Base-by-base conservation (phyloP, 2,113 vertebrate species). In the Oophaga pumilio region DNA sequence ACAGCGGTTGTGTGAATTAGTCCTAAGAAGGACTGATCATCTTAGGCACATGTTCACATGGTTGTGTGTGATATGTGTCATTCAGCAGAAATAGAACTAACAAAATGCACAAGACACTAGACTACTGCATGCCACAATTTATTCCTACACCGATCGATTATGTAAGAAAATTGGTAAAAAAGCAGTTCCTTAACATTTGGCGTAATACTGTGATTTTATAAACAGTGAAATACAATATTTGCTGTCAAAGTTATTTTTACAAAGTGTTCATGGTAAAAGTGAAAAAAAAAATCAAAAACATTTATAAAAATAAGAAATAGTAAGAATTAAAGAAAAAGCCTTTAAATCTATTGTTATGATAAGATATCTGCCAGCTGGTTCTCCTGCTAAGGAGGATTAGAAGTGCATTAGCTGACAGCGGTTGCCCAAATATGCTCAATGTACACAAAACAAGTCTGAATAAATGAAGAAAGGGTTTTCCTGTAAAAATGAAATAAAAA, bases 361-460 rank as follows among this genome's bases (percentile, higher is more conserved):
- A 87, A 85, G 89, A 89, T 90, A 89, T 20, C 84, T 69, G 88
- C 64, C 78, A 90, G 89, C 88, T 89, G 89, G 85, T 87, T 57
- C 90, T 91, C 84, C 86, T 87, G 91, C 85, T 85, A 91, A 90
- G 91, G 20, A 60, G 90, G 89, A 89, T 88, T 90, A 91, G 91
- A 86, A 90, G 26, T 64, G 74, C 77, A 64, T 89, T 91, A 91
- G 86, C 85, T 89, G 87, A 69, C 91, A 92, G 92, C 89, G 81
- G 90, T 89, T 85, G 88, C 79, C 91, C 89, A 80, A 82, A 79
- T 90, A 2, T 90, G 90, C 90, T 83, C 88, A 86, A 81, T 68
- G 90, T 92, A 89, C 89, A 87, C 62, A 89, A 90, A 90, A 84
- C 43, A 73, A 85, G 69, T 26, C 50, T 49, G 83, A 74, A 74